These are phyloP conservation scores for Entomyzon cyanotis DNA, from an alignment of 2,113 vertebrate species.

Conservation along the genomic window DNA sequence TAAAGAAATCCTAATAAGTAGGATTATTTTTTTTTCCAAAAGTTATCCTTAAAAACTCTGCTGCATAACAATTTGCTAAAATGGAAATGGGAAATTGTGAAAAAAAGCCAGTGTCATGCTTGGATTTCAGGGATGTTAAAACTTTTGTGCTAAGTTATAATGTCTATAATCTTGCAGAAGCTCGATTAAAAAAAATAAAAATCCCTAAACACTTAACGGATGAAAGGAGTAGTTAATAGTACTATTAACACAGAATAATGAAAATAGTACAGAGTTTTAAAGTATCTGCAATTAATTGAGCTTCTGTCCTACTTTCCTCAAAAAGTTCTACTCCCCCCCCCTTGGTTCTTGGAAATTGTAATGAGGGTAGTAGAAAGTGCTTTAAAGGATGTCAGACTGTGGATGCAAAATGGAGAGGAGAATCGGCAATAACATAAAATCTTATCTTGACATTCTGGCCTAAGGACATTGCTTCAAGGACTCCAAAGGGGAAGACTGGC, in stretches of 20 bases:
- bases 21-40: background rate
- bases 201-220: background rate
- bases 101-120: background rate
- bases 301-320: background rate
- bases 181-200: background rate
- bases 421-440: background rate
- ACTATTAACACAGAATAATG: background rate
- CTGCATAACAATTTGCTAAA: background rate
- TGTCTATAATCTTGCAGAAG: background rate
- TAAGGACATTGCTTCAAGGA: background rate
- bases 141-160: background rate
- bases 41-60: slow-evolving; percentile 2
- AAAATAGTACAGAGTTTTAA: background rate
- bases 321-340: background rate
- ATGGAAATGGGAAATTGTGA: background rate
- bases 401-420: background rate
- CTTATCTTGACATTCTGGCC: background rate
- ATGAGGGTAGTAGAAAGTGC: background rate
- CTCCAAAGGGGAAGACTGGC: background rate
- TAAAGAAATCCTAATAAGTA: slow-evolving; percentile 32
- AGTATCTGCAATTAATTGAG: background rate
- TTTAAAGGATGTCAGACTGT: background rate
- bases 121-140: slow-evolving; percentile 6
- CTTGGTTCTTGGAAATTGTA: background rate
- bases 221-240: background rate